Percentiles rank a stretch among this genome's conserved stretches.
Conservation (phyloP, 2,113 vertebrate genomes). For the Phylloscopus whistleri region DNA sequence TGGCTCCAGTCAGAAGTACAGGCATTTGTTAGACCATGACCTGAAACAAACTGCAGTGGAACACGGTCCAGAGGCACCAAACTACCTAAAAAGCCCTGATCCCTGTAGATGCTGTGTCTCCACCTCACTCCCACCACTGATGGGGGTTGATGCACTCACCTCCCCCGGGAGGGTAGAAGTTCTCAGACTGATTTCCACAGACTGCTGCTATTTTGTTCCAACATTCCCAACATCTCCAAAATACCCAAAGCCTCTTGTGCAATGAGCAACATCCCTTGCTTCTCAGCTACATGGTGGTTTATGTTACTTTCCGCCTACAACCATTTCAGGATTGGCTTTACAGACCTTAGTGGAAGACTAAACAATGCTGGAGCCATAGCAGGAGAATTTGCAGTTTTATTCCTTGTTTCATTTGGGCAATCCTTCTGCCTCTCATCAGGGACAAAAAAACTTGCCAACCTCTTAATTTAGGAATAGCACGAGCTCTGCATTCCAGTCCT, state of each 20-base stretch:
- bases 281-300: conserved; percentile 55
- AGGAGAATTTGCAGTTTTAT: conserved; percentile 62
- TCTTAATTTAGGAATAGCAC: conserved; percentile 50
- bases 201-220: conserved; percentile 28
- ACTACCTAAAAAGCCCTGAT: not conserved
- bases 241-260: conserved; percentile 62
- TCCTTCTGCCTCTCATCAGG: conserved; percentile 65
- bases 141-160: not conserved
- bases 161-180: not conserved
- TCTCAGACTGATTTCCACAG: conserved; percentile 61
- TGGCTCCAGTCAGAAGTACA: rapidly evolving
- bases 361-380: conserved; percentile 66
- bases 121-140: not conserved
- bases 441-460: conserved; percentile 52
- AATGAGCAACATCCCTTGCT: conserved; percentile 52
- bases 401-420: conserved; percentile 65
- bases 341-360: conserved; percentile 63
- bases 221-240: conserved; percentile 62
- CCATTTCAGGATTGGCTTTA: conserved; percentile 59
- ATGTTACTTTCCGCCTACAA: conserved; percentile 65
- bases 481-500: conserved; percentile 41
- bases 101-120: not conserved
- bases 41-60: not conserved
- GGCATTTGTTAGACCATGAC: not conserved
- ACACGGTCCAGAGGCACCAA: not conserved